These are phyloP conservation scores for Thymelicus lineola DNA, from an alignment of 2,888 invertebrate genomes.

Conservation along the genomic window DNA sequence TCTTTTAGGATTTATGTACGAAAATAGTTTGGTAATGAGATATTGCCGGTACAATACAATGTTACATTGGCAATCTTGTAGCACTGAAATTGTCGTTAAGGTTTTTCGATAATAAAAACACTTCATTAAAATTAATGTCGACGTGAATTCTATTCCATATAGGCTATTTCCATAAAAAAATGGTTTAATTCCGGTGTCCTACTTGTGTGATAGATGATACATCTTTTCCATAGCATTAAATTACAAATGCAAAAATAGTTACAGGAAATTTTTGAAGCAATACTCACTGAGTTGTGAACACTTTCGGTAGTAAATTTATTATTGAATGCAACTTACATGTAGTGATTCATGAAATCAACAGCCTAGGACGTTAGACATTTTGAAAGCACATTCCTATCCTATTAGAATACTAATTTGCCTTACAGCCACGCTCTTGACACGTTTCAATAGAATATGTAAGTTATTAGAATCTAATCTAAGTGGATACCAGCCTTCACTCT, in stretches of 20 bases:
- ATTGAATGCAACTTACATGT: neutral
- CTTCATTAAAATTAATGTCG: no score
- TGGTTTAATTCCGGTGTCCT: no score
- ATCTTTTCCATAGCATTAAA: no score
- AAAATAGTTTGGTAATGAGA: neutral
- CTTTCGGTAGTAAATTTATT: neutral
- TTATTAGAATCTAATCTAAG: slow-evolving; percentile 5
- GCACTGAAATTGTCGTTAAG: no score
- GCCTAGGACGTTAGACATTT: slow-evolving; percentile 15
- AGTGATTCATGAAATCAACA: slow-evolving; percentile 24
- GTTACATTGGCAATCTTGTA: no score
- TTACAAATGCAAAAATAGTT: no score
- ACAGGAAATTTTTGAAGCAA: neutral
- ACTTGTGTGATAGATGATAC: no score
- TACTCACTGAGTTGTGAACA: neutral
- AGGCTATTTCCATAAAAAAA: no score
- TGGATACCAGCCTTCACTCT: neutral
- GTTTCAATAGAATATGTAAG: slow-evolving; percentile 3
- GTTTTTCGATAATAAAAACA: no score
- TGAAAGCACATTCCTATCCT: slow-evolving; percentile 27
- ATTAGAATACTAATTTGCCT: slow-evolving; percentile 26
- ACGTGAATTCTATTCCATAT: no score
- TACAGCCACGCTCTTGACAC: slow-evolving; percentile 7
- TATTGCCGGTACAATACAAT: neutral
- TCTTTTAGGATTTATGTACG: neutral